These are phyloP conservation scores for Tachypleus tridentatus DNA, from an alignment of 1,140 invertebrate species.

Conservation along the genomic window DNA sequence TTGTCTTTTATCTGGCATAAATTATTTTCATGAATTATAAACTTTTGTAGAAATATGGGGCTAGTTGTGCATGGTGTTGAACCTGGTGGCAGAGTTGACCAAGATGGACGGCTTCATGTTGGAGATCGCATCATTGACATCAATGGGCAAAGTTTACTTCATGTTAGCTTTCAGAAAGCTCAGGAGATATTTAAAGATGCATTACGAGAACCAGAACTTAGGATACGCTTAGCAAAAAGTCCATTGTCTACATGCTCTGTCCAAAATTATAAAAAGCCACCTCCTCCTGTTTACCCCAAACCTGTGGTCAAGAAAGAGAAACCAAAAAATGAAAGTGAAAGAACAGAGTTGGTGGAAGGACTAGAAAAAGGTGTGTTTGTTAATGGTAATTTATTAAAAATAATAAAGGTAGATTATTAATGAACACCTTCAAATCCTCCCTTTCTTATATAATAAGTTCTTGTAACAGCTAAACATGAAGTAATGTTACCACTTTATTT, in stretches of 20 bases:
- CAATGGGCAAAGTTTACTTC: conserved; percentile 60
- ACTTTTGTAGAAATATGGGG: conserved; percentile 35
- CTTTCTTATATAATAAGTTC: no score
- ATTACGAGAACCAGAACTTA: conserved; percentile 49
- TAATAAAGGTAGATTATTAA: no score
- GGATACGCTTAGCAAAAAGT: conserved; percentile 46
- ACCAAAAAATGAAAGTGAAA: no score
- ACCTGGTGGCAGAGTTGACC: conserved; percentile 61
- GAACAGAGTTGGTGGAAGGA: conserved; percentile 9
- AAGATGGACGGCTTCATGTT: conserved; percentile 61
- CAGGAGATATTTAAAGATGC: conserved; percentile 67
- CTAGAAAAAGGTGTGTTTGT: conserved; percentile 12
- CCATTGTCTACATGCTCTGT: background rate
- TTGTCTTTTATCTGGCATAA: conserved; percentile 26
- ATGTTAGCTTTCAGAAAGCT: conserved; percentile 54
- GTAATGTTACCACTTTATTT: no score
- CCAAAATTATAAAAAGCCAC: conserved; percentile 10
- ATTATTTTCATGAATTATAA: no score
- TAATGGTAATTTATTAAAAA: no score
- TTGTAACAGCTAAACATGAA: no score
- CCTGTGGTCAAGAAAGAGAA: background rate
- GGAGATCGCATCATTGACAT: conserved; percentile 79
- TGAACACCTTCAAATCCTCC: no score
- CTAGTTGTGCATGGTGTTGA: conserved; percentile 77
- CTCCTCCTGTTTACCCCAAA: conserved; percentile 16